phyloP scores from a whole-genome alignment of 2,797 vertebrate species.

The Sebastiscus albofasciatus region DNA sequence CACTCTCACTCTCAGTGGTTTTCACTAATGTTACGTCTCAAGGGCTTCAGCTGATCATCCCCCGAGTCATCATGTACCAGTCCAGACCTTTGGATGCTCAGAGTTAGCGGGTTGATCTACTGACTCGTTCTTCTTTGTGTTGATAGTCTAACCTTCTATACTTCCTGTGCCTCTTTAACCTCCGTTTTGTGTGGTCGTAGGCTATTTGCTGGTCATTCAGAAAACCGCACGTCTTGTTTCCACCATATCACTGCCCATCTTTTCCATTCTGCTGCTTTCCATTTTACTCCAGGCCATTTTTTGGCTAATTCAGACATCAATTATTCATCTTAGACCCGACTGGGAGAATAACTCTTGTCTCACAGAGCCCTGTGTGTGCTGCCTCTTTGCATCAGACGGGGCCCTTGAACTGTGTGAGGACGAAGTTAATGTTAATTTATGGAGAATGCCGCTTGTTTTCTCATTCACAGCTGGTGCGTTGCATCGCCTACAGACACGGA shows the following conservation, averaged over 20 bases:
- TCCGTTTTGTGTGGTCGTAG: neutral
- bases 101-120: neutral
- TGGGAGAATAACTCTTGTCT: slow-evolving; percentile 59
- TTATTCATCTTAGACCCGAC: slow-evolving; percentile 65
- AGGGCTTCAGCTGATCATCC: slow-evolving; percentile 25
- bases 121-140: neutral
- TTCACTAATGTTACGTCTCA: slow-evolving; percentile 33
- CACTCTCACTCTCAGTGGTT: slow-evolving; percentile 33
- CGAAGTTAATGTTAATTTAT: slow-evolving; percentile 62
- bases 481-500: slow-evolving; percentile 40
- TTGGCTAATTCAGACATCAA: slow-evolving; percentile 54
- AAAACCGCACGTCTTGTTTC: slow-evolving; percentile 17
- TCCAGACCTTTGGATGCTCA: slow-evolving; percentile 18
- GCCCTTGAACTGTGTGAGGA: slow-evolving; percentile 33
- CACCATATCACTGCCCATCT: slow-evolving; percentile 3
- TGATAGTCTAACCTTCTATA: neutral
- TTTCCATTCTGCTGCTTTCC: slow-evolving; percentile 12
- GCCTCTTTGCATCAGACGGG: slow-evolving; percentile 52
- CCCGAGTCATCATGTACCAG: slow-evolving; percentile 8
- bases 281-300: slow-evolving; percentile 21
- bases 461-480: slow-evolving; percentile 68
- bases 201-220: slow-evolving; percentile 8
- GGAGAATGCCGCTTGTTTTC: slow-evolving; percentile 57
- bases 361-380: slow-evolving; percentile 43
- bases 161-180: neutral